Percentiles rank a stretch among this genome's conserved stretches.
These are phyloP conservation scores for Antigone vipio DNA, from an alignment of 2,113 vertebrate species.

Conservation along the genomic window DNA sequence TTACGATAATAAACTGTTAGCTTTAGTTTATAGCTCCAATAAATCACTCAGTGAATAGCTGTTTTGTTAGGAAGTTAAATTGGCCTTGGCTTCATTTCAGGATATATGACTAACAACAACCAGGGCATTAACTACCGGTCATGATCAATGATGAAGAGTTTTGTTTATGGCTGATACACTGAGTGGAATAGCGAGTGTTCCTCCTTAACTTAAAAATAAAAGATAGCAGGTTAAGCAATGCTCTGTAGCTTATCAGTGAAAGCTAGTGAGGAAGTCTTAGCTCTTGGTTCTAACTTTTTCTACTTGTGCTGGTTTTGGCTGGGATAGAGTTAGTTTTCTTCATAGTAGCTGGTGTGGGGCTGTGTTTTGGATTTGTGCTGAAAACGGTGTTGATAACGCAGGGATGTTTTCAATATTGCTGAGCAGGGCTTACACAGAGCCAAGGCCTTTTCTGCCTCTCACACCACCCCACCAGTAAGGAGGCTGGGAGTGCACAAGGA, in stretches of 20 bases:
- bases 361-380: too few species aligned
- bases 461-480: too few species aligned
- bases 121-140: conserved; percentile 60
- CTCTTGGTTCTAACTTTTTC: conserved; percentile 1
- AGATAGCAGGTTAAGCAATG: neutral
- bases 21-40: conserved; percentile 63
- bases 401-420: too few species aligned
- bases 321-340: too few species aligned
- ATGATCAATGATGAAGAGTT: conserved; percentile 63
- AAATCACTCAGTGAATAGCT: conserved; percentile 66
- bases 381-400: too few species aligned
- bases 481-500: too few species aligned
- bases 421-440: too few species aligned
- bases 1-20: conserved; percentile 67
- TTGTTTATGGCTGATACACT: conserved; percentile 47
- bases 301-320: neutral
- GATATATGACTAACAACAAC: conserved; percentile 55
- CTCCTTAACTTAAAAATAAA: conserved; percentile 34
- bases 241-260: neutral
- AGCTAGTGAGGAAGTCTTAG: neutral
- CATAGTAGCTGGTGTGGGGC: too few species aligned
- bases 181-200: neutral
- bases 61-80: conserved; percentile 66
- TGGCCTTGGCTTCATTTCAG: conserved; percentile 69
- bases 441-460: too few species aligned